These are phyloP conservation scores for Achroia grisella DNA, from an alignment of 1,140 invertebrate species.

Conservation along the genomic window DNA sequence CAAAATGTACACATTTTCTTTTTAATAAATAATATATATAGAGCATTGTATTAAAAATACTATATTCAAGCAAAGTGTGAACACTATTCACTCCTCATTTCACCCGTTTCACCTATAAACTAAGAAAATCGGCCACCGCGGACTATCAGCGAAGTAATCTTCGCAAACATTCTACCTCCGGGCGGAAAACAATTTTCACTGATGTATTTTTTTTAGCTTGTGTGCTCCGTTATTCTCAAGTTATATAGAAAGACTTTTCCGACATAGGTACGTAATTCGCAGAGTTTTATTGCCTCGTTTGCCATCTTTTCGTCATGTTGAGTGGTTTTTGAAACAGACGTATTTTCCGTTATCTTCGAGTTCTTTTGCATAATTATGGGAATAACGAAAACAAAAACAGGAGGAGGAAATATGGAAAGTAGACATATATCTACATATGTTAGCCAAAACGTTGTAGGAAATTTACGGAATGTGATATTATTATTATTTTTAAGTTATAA, in stretches of 20 bases:
- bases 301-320: neutral
- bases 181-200: conserved; percentile 41
- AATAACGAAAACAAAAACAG: too few relatives aligned
- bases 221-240: conserved; percentile 24
- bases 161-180: conserved; percentile 30
- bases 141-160: conserved; percentile 37
- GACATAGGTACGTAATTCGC: conserved; percentile 7
- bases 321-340: neutral
- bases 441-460: too few relatives aligned
- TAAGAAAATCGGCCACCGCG: conserved; percentile 32
- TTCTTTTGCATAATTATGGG: neutral
- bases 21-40: too few relatives aligned
- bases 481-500: too few relatives aligned
- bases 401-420: too few relatives aligned
- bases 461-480: too few relatives aligned
- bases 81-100: conserved; percentile 27
- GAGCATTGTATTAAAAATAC: too few relatives aligned
- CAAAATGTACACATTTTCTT: too few relatives aligned
- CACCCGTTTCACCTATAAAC: conserved; percentile 29
- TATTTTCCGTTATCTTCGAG: neutral
- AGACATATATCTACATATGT: too few relatives aligned
- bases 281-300: neutral
- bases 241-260: conserved; percentile 23
- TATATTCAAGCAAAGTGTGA: conserved; percentile 13
- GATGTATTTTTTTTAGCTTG: conserved; percentile 32